A percentile compares a stretch with the other conserved stretches of the same genome.
Evolutionary conservation across 1,140 invertebrate genomes (phyloP).

Genomic region (Arion vulgaris): DNA sequence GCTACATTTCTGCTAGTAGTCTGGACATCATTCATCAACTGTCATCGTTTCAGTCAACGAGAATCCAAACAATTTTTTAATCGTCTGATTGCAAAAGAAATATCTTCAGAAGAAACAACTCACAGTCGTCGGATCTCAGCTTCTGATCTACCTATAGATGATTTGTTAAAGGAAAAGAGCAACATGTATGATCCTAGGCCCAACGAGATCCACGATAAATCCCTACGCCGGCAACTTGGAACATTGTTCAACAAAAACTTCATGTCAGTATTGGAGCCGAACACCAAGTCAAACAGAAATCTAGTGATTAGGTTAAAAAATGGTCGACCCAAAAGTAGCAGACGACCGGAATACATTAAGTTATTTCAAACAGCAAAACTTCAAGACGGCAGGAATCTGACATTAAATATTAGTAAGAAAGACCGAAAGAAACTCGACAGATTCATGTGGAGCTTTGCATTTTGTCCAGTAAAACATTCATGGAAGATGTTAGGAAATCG

Average conservation of each 20-base stretch:
- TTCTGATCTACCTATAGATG: constrained; percentile 70
- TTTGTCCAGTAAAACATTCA: constrained; percentile 75
- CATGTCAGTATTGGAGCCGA: constrained; percentile 73
- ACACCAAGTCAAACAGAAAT: constrained; percentile 67
- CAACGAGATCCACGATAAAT: constrained; percentile 72
- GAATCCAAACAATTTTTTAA: constrained; percentile 3
- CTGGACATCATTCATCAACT: neutral
- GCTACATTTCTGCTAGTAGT: neutral
- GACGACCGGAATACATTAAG: constrained; percentile 72
- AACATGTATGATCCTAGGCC: constrained; percentile 74
- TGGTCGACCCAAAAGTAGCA: constrained; percentile 69
- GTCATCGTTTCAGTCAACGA: too few relatives aligned
- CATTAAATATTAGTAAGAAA: constrained; percentile 54
- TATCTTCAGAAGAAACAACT: neutral
- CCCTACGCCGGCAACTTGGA: constrained; percentile 72
- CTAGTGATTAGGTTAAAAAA: constrained; percentile 44
- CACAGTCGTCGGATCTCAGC: constrained; percentile 50
- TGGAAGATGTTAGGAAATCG: constrained; percentile 77
- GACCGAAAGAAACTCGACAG: constrained; percentile 70
- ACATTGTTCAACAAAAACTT: constrained; percentile 73
- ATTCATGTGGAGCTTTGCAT: constrained; percentile 76
- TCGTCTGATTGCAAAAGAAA: neutral
- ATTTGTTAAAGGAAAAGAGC: constrained; percentile 74
- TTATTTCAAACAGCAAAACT: constrained; percentile 63
- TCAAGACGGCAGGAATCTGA: constrained; percentile 70